These are phyloP conservation scores for Rhopalosiphum nymphaeae DNA, from an alignment of 2,888 invertebrate genomes.

Conservation along the genomic window DNA sequence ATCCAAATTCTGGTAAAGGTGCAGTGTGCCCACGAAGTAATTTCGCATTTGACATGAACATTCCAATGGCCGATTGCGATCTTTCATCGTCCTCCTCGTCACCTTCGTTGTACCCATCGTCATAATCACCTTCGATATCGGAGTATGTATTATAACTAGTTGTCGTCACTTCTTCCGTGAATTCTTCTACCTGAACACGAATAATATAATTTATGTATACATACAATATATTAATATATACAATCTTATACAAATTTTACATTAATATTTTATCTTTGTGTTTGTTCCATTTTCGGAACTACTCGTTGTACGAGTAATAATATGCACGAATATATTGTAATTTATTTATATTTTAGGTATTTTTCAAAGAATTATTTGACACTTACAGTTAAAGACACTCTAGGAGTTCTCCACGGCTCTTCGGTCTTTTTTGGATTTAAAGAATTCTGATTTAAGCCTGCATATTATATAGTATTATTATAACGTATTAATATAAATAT, in stretches of 20 bases:
- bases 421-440: not conserved
- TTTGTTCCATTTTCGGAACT: not conserved
- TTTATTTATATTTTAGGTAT: not conserved
- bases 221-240: not conserved
- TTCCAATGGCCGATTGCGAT: slow-evolving; percentile 64
- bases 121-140: slow-evolving; percentile 63
- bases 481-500: not conserved
- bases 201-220: not conserved
- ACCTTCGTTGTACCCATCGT: slow-evolving; percentile 63
- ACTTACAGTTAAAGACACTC: slow-evolving; percentile 70
- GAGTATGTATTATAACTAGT: slow-evolving; percentile 69
- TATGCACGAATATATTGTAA: not conserved
- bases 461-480: not conserved
- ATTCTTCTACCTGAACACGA: slow-evolving; percentile 71
- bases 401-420: slow-evolving; percentile 65
- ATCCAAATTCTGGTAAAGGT: slow-evolving; percentile 80
- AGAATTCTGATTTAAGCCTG: not conserved
- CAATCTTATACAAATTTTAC: not conserved
- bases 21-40: slow-evolving; percentile 71
- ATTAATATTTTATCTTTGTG: not conserved
- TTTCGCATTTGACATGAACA: slow-evolving; percentile 67
- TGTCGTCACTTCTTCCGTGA: slow-evolving; percentile 72
- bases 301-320: not conserved
- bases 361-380: slow-evolving; percentile 48
- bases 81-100: slow-evolving; percentile 59